Conservation (phyloP, 2,888 invertebrate genomes). For the Parelbella ahira region DNA sequence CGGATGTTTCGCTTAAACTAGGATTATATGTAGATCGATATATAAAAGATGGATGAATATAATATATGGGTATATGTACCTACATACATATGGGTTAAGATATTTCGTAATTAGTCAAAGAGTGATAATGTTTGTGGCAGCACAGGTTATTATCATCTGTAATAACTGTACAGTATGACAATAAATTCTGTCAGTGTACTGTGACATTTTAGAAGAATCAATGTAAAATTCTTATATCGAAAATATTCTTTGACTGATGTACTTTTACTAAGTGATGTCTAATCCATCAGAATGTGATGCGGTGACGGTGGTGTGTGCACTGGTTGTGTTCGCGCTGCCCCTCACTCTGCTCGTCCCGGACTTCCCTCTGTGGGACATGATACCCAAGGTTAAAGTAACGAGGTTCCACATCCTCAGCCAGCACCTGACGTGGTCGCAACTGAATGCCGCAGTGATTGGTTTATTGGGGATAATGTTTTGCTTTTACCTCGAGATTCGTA, state of each 20-base stretch:
- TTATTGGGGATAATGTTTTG: constrained; percentile 53
- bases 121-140: too few relatives aligned
- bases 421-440: constrained; percentile 52
- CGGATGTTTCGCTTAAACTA: too few relatives aligned
- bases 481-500: constrained; percentile 61
- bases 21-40: too few relatives aligned
- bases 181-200: too few relatives aligned
- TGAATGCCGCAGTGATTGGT: constrained; percentile 46
- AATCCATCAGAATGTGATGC: constrained; percentile 32
- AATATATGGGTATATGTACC: too few relatives aligned
- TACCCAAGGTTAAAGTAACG: constrained; percentile 57
- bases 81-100: too few relatives aligned
- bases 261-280: constrained; percentile 40
- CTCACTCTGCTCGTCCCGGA: constrained; percentile 57
- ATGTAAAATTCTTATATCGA: neutral
- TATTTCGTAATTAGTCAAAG: too few relatives aligned
- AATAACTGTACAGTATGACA: too few relatives aligned
- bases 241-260: constrained; percentile 11
- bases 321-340: constrained; percentile 59
- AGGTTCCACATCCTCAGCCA: constrained; percentile 52
- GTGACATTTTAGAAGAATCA: constrained; percentile 10
- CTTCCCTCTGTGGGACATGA: constrained; percentile 58
- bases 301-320: constrained; percentile 29
- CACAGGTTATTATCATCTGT: too few relatives aligned
- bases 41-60: too few relatives aligned